Evolutionary conservation across 1,140 invertebrate genomes (phyloP).

Genomic region (Drosophila paulistorum): DNA sequence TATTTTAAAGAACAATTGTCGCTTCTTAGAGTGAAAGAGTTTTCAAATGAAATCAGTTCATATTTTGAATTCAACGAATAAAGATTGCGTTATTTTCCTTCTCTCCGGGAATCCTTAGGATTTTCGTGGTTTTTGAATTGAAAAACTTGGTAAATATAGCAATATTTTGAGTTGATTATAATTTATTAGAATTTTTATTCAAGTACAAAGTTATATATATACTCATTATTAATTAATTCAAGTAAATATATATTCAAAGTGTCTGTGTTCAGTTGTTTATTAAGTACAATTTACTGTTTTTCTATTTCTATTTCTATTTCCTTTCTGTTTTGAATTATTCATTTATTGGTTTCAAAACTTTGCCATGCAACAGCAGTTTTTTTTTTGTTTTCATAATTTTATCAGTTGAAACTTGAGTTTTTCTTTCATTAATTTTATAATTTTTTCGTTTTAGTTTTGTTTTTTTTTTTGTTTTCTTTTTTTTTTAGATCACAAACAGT

Average conservation of each 20-base stretch:
- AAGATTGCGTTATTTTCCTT: no score
- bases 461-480: conserved; percentile 5
- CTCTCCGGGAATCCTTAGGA: no score
- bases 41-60: no score
- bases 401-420: conserved; percentile 9
- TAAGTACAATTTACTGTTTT: conserved; percentile 79
- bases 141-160: conserved; percentile 3
- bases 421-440: conserved; percentile 35
- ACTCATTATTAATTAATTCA: conserved; percentile 79
- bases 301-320: conserved; percentile 40
- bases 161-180: conserved; percentile 72
- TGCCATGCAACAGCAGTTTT: conserved; percentile 62
- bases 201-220: conserved; percentile 82
- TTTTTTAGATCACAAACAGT: conserved; percentile 68
- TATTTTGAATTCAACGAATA: no score
- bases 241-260: conserved; percentile 79
- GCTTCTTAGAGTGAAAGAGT: no score
- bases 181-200: conserved; percentile 83
- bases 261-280: conserved; percentile 60
- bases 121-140: background rate
- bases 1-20: no score
- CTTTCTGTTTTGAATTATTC: background rate
- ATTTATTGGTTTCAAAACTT: conserved; percentile 40
- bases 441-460: background rate
- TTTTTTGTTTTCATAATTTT: conserved; percentile 20